phyloP scores from a whole-genome alignment of 2,797 vertebrate species.

The Lepidocolaptes lacrymiger region DNA sequence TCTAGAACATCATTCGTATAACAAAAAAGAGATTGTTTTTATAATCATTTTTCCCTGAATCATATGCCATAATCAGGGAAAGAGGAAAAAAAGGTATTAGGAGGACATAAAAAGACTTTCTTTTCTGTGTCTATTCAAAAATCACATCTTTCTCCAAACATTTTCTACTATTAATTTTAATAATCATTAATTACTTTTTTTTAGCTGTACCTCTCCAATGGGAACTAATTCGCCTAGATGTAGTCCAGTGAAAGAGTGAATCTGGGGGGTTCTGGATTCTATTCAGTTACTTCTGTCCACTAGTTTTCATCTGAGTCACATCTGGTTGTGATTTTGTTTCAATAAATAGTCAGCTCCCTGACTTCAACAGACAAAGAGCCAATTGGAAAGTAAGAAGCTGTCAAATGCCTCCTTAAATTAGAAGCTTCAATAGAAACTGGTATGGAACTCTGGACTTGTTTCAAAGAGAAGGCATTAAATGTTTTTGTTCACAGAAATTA shows the following conservation, averaged over 20 bases:
- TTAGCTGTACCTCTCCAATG: background rate
- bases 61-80: background rate
- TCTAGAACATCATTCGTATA: background rate
- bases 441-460: background rate
- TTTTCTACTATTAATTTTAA: background rate
- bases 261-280: background rate
- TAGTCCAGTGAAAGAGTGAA: background rate
- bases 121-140: background rate
- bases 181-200: background rate
- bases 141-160: background rate
- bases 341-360: background rate
- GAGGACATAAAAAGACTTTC: background rate
- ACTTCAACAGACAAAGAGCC: background rate
- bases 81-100: fast-evolving
- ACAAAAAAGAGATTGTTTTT: background rate
- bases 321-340: background rate
- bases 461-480: background rate
- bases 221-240: background rate
- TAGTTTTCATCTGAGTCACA: background rate
- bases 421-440: background rate
- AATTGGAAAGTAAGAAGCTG: background rate
- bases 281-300: background rate
- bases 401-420: background rate
- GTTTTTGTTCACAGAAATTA: conserved; percentile 13
- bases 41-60: background rate